A percentile compares a stretch with the other conserved stretches of the same genome.
Conservation (phyloP, 2,888 invertebrate species). For the Spodoptera littoralis region DNA sequence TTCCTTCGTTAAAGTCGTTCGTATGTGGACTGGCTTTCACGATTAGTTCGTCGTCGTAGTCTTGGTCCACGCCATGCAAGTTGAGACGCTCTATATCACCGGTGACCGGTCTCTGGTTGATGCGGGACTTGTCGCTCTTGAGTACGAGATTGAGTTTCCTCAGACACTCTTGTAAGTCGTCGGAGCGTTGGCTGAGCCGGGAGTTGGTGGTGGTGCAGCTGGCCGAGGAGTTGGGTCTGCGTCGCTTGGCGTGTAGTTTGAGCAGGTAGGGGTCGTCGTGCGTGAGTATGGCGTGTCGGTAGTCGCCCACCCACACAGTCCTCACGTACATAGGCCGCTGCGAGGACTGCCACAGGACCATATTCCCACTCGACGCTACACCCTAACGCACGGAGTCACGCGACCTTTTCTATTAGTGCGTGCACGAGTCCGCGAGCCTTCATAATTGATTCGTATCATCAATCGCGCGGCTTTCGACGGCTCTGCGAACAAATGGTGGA, state of each 20-base stretch:
- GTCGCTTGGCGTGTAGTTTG: conserved; percentile 67
- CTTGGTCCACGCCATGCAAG: conserved; percentile 71
- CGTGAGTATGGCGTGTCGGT: conserved; percentile 91
- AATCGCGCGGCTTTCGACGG: conserved; percentile 51
- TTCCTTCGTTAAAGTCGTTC: conserved; percentile 66
- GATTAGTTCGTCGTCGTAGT: conserved; percentile 73
- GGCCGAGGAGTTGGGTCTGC: conserved; percentile 78
- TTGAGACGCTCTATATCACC: conserved; percentile 74
- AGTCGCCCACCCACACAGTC: conserved; percentile 92
- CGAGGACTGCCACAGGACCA: conserved; percentile 90
- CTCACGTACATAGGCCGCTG: conserved; percentile 90
- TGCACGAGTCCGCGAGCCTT: conserved; percentile 63
- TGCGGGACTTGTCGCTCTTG: conserved; percentile 70
- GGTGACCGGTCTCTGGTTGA: conserved; percentile 63
- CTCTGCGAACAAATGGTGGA: conserved; percentile 65
- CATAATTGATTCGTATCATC: conserved; percentile 77
- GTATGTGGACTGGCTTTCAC: conserved; percentile 72
- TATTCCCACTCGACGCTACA: conserved; percentile 66
- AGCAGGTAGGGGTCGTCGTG: conserved; percentile 89
- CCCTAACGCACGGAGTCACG: conserved; percentile 69
- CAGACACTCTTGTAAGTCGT: conserved; percentile 68
- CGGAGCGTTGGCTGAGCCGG: conserved; percentile 69
- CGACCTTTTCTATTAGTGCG: conserved; percentile 66
- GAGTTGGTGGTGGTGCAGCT: conserved; percentile 65
- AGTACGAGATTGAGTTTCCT: conserved; percentile 77